A percentile compares a stretch with the other conserved stretches of the same genome.
Evolutionary conservation across 2,888 invertebrate genomes (phyloP).

Genomic region (Cerastoderma edule): DNA sequence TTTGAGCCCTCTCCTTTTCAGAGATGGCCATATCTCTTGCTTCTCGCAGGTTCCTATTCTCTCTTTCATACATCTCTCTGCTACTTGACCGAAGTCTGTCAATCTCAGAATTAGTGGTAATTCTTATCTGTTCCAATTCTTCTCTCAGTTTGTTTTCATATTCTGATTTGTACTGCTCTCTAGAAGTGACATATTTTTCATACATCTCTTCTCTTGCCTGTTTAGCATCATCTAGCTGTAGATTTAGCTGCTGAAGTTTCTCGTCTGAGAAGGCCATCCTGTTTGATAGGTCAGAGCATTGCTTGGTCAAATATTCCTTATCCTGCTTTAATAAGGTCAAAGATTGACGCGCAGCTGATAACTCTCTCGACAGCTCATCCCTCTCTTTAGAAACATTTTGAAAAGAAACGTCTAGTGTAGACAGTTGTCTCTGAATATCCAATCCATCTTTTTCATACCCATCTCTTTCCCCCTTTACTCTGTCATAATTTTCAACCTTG

Average conservation of each 20-base stretch:
- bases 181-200: slow-evolving; percentile 83
- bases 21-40: slow-evolving; percentile 81
- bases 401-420: slow-evolving; percentile 76
- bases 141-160: slow-evolving; percentile 82
- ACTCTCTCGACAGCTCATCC: slow-evolving; percentile 79
- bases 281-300: slow-evolving; percentile 77
- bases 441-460: slow-evolving; percentile 76
- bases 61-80: slow-evolving; percentile 83
- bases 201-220: slow-evolving; percentile 82
- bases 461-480: slow-evolving; percentile 81
- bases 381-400: slow-evolving; percentile 77
- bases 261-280: slow-evolving; percentile 79
- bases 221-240: slow-evolving; percentile 81
- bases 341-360: slow-evolving; percentile 77
- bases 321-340: slow-evolving; percentile 81
- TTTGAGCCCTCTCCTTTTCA: slow-evolving; percentile 80
- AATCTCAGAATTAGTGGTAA: slow-evolving; percentile 81
- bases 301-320: slow-evolving; percentile 82
- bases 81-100: slow-evolving; percentile 81
- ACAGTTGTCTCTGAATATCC: slow-evolving; percentile 77
- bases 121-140: slow-evolving; percentile 81
- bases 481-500: slow-evolving; percentile 82
- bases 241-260: slow-evolving; percentile 72
- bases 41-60: slow-evolving; percentile 82
- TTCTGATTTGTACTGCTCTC: slow-evolving; percentile 83